Base-by-base conservation (phyloP, 2,797 vertebrate species). In the Momotus momota region DNA sequence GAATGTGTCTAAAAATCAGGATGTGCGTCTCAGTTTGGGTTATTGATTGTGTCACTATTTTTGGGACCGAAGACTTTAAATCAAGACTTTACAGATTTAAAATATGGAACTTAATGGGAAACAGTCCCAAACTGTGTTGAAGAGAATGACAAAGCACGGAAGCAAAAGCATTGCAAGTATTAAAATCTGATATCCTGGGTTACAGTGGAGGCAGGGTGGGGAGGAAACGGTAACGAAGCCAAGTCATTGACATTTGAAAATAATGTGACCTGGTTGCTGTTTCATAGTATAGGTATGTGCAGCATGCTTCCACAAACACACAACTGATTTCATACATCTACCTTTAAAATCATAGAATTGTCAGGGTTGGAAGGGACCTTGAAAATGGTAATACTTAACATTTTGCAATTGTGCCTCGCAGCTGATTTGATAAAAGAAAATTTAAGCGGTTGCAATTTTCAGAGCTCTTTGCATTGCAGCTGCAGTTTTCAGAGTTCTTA, bases 131-230 rank as follows among this genome's bases (percentile, higher is more conserved):
- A 21, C 55, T 26, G 35, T 54, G 67, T 74, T 27, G 70, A 51
- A 74, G 33, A 26, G 81, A 91, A 51, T 38, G 58, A 83, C 92
- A 84, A 96, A 93, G 73, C 66, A 88, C 11, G 45, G 93, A 96
- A 94, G 49, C 58, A 60, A 84, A 83, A 93, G 74, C 25, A 33
- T 5, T 86, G 60, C 81, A 85, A 64, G 67, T 64, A 70, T 87
- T 66, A 54, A 73, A 86, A 89, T 82, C 82, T 81, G 74, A 65
- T 91, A 73, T 95, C 91, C 71, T 93, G 86, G 94, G 81, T 85
- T 90, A 80, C 95, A 62, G 86, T 72, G 71, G 81, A 43, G 64
- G 40, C 81, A 91, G 93, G 93, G 85, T 90, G 95, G 94, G 94
- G 90, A 97, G 86, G 84, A 96, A 94, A 71, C 2, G 1, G 29